These are phyloP conservation scores for Mongoloraphidia duomilia DNA, from an alignment of 2,888 invertebrate genomes.

Conservation along the genomic window DNA sequence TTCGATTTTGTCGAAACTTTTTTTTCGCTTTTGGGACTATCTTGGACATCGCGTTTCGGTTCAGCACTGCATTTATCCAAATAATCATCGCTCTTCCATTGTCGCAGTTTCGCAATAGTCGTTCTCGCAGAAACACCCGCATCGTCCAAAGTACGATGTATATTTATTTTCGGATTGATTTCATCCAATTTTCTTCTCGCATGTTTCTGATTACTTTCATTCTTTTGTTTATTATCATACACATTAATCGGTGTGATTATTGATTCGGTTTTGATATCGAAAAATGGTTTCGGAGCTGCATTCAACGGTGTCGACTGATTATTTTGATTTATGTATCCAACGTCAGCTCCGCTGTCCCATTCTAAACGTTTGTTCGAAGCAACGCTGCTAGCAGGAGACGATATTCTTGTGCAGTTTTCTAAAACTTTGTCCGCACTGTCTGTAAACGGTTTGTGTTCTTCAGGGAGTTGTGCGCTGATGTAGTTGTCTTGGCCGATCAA, in stretches of 20 bases:
- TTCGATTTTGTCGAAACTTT: neutral
- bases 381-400: slow-evolving; percentile 60
- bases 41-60: slow-evolving; percentile 32
- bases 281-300: too few species aligned
- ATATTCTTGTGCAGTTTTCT: neutral
- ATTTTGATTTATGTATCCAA: slow-evolving; percentile 45
- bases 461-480: neutral
- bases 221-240: too few species aligned
- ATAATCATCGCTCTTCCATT: slow-evolving; percentile 18
- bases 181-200: too few species aligned
- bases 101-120: neutral
- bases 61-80: slow-evolving; percentile 36
- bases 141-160: too few species aligned
- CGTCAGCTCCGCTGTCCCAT: slow-evolving; percentile 81
- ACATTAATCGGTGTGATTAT: too few species aligned
- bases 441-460: neutral
- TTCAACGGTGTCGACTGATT: slow-evolving; percentile 18
- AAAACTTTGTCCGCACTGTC: slow-evolving; percentile 7
- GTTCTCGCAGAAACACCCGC: neutral
- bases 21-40: neutral
- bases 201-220: too few species aligned
- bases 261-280: too few species aligned
- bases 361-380: slow-evolving; percentile 62
- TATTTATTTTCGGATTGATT: too few species aligned
- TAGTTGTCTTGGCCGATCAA: slow-evolving; percentile 23